Base-by-base conservation (phyloP, 2,797 vertebrate genomes). In the Ceryle rudis region DNA sequence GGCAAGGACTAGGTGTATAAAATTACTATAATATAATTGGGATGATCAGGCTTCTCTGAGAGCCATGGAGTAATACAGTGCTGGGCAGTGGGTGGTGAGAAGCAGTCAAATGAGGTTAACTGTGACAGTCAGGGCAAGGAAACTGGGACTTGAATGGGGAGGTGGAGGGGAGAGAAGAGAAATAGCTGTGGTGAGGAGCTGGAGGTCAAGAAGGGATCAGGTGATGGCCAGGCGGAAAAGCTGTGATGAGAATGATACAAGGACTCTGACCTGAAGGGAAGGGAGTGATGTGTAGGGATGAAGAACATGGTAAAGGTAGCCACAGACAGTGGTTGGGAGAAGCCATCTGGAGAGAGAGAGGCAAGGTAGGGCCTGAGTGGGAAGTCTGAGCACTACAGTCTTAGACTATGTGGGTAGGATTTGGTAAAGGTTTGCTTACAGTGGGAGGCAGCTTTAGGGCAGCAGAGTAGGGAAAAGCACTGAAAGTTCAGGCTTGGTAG, bases 221-320 rank as follows among this genome's bases (percentile, higher is more conserved):
- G 46, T 58, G 69, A 8, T 20, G 33, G 33, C 51, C 2, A 3
- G 54, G 20, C 61, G 44, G 81, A 71, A 26, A 2, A 67, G 17
- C 16, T 65, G 51, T 39, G 55, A 23, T 9, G 6, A 22, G 58
- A 62, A 11, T 0, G 0, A 4, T 23, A 4, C 2, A 4, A 54
- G 33, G 55, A 33, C 15, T 35, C 28, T 2, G 33, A 3, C 29
- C 25, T 10, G 44, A 69, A 49, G 31, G 18, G 18, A 14, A 70
- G 28, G 54, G 23, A 57, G 14, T 1, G 19, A 47, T 41, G 46
- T n/a, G 33, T 5, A 33, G 42, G 67, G 29, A 16, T 72, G 39
- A 23, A 26, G 66, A 55, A n/a, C 17, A 2, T 0, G 2, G 20
- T 18, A 6, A 66, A 9, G 41, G 52, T 9, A 44, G 26, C 46